These are phyloP conservation scores for Nephrocerus scutellatus DNA, from an alignment of 2,888 invertebrate species.

Conservation along the genomic window DNA sequence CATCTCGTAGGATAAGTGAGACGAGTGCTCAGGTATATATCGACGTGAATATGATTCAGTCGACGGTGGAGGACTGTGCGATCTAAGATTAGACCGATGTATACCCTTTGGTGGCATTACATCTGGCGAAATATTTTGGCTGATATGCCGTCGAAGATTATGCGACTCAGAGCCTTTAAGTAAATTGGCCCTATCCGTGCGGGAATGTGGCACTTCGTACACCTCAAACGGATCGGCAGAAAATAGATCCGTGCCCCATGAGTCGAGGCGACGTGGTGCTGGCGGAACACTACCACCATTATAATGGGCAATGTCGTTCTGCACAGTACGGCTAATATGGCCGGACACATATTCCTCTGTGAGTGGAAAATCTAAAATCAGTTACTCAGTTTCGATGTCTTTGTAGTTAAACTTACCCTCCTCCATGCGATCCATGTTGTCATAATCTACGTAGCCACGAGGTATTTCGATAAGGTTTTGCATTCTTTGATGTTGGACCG, in stretches of 20 bases:
- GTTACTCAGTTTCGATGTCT: neutral
- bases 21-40: slow-evolving; percentile 32
- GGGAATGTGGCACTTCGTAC: slow-evolving; percentile 34
- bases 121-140: slow-evolving; percentile 32
- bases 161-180: no score
- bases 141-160: slow-evolving; percentile 31
- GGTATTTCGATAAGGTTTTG: slow-evolving; percentile 29
- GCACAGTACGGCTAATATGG: slow-evolving; percentile 35
- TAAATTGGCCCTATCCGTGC: no score
- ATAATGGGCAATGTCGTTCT: slow-evolving; percentile 34
- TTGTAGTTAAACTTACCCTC: slow-evolving; percentile 31
- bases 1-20: slow-evolving; percentile 44
- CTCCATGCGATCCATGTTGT: slow-evolving; percentile 44
- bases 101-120: slow-evolving; percentile 30
- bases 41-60: slow-evolving; percentile 29
- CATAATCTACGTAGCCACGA: slow-evolving; percentile 44
- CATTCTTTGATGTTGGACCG: neutral
- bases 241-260: slow-evolving; percentile 28
- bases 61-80: slow-evolving; percentile 27
- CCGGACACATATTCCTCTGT: slow-evolving; percentile 30
- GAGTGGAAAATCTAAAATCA: slow-evolving; percentile 9
- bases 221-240: slow-evolving; percentile 46
- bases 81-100: slow-evolving; percentile 19
- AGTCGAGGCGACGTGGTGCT: slow-evolving; percentile 22
- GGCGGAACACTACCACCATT: slow-evolving; percentile 18